Conservation (phyloP, 92 coral and sea anemone species). For the Palythoa grandis region DNA sequence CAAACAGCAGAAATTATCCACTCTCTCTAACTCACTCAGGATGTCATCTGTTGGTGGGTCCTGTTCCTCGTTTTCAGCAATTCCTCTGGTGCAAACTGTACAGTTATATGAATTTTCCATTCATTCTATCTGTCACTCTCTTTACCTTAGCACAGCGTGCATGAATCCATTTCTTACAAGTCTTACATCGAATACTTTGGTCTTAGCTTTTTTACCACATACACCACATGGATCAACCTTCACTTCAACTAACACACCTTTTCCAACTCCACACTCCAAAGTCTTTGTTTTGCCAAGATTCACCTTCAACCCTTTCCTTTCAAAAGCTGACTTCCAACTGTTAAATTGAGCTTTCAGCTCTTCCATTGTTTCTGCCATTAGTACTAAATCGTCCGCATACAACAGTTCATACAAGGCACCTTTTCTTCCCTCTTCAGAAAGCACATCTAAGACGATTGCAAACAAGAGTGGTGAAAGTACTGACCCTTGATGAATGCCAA, state of each 20-base stretch:
- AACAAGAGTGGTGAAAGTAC: constrained; percentile 33
- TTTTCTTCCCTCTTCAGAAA: constrained; percentile 10
- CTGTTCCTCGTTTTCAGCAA: no score
- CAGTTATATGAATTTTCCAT: no score
- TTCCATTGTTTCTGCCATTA: constrained; percentile 24
- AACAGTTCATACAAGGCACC: constrained; percentile 33
- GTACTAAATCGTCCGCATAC: constrained; percentile 38
- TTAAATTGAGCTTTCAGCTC: constrained; percentile 13
- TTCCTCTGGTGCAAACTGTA: no score
- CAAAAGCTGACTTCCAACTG: not conserved
- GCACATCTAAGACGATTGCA: constrained; percentile 37
- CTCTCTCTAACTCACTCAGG: no score
- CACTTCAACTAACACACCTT: not conserved
- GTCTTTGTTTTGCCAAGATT: constrained; percentile 38
- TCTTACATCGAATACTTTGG: no score
- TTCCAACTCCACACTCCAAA: constrained; percentile 27
- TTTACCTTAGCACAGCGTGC: no score
- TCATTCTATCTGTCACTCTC: no score
- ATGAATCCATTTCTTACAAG: no score
- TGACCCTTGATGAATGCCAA: constrained; percentile 50
- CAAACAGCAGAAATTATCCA: no score
- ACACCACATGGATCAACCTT: no score
- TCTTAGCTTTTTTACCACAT: constrained; percentile 26
- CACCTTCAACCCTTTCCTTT: constrained; percentile 33
- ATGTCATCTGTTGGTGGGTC: no score